Evolutionary conservation across 2,797 vertebrate species (phyloP).

Genomic region (Lepidocolaptes lacrymiger): DNA sequence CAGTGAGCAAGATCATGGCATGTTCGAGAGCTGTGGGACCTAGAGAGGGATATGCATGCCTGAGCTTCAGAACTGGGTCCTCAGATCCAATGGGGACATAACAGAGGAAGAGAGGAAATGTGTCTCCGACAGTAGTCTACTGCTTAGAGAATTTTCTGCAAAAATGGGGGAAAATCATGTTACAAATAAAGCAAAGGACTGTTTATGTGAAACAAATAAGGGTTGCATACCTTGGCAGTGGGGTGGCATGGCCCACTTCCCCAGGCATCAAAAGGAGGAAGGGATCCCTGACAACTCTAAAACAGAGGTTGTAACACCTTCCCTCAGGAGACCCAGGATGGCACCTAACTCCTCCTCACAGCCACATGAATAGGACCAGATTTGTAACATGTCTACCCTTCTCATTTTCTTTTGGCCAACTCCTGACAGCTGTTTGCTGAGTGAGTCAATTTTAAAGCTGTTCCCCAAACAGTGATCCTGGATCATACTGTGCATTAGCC

Average conservation of each 20-base stretch:
- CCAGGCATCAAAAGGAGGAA: background rate
- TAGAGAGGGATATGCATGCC: background rate
- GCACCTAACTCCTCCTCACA: background rate
- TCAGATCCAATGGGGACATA: background rate
- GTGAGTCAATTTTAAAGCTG: background rate
- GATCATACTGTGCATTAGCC: background rate
- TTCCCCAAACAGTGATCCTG: background rate
- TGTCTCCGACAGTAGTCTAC: background rate
- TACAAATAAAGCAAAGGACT: background rate
- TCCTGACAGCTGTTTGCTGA: background rate
- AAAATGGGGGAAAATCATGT: background rate
- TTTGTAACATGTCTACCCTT: background rate
- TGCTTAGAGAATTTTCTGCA: background rate
- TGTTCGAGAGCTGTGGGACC: background rate
- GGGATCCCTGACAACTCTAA: background rate
- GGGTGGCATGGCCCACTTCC: background rate
- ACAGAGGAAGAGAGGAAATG: rapidly evolving
- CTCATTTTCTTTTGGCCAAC: background rate
- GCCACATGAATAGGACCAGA: background rate
- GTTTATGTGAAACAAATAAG: background rate
- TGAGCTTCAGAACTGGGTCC: background rate
- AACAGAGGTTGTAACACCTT: background rate
- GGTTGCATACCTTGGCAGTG: background rate
- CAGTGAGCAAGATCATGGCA: background rate
- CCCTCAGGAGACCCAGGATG: background rate